Evolutionary conservation across 2,888 invertebrate genomes (phyloP).

Genomic region (Bruchidius siliquastri): DNA sequence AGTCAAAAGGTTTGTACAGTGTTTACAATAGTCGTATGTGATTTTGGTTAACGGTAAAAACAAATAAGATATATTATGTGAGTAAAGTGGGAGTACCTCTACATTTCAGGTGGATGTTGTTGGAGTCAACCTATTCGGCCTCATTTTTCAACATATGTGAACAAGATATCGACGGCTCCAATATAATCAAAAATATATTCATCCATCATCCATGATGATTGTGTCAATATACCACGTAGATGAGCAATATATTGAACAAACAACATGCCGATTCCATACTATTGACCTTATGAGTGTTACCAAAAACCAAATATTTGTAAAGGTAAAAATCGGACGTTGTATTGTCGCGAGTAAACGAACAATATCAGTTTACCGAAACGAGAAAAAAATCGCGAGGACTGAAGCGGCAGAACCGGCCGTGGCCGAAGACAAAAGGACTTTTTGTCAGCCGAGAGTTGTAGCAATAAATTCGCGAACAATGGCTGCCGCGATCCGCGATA

Average conservation of each 20-base stretch:
- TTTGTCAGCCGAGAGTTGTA: constrained; percentile 22
- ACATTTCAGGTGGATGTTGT: no score
- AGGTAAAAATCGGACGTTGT: background rate
- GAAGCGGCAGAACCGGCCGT: background rate
- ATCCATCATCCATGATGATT: no score
- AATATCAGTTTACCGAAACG: constrained; percentile 30
- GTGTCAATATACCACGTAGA: no score
- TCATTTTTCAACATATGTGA: no score
- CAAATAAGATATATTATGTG: no score
- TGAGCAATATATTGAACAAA: background rate
- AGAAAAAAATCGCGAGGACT: constrained; percentile 20
- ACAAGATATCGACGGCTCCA: no score
- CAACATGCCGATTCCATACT: background rate
- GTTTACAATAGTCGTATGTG: no score
- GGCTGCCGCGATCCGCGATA: constrained; percentile 40
- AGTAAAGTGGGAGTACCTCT: no score
- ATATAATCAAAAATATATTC: no score
- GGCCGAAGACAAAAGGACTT: constrained; percentile 26
- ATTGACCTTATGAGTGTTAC: background rate
- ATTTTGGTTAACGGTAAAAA: no score
- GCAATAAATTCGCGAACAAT: constrained; percentile 45
- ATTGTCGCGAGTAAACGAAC: constrained; percentile 14
- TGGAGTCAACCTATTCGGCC: no score
- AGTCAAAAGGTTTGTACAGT: no score
- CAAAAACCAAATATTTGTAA: background rate